phyloP scores from a whole-genome alignment of 2,888 invertebrate genomes.

The Hymenopus coronatus region DNA sequence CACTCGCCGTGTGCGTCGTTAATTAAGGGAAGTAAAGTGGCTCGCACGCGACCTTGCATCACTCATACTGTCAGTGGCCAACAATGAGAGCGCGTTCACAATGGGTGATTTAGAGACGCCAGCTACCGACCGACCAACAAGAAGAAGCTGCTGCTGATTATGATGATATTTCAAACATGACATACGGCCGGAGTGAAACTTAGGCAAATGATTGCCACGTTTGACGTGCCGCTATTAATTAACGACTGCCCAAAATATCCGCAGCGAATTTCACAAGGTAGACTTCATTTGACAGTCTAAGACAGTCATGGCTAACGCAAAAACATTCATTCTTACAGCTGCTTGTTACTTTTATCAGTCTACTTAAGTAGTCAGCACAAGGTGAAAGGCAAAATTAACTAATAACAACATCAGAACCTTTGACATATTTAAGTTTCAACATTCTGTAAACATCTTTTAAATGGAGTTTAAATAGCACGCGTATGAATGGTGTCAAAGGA shows the following conservation, averaged over 20 bases:
- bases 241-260: not conserved
- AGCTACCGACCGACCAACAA: not conserved
- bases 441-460: too few relatives aligned
- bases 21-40: not conserved
- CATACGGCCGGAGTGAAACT: not conserved
- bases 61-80: conserved; percentile 1
- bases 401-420: too few relatives aligned
- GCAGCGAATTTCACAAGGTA: not conserved
- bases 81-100: not conserved
- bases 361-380: too few relatives aligned
- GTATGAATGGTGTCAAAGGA: too few relatives aligned
- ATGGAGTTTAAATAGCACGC: too few relatives aligned
- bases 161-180: not conserved
- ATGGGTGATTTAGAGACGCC: conserved; percentile 8
- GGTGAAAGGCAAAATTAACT: too few relatives aligned
- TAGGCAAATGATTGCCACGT: not conserved
- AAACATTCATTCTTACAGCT: not conserved
- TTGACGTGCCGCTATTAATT: not conserved
- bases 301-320: not conserved
- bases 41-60: not conserved
- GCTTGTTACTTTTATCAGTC: not conserved
- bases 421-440: too few relatives aligned
- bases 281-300: not conserved
- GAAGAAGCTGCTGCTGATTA: not conserved
- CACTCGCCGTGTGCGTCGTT: not conserved